Evolutionary conservation across 2,113 vertebrate genomes (phyloP), one percentile per base, ranked within the genome.

Genomic region (Myotis brandtii): DNA sequence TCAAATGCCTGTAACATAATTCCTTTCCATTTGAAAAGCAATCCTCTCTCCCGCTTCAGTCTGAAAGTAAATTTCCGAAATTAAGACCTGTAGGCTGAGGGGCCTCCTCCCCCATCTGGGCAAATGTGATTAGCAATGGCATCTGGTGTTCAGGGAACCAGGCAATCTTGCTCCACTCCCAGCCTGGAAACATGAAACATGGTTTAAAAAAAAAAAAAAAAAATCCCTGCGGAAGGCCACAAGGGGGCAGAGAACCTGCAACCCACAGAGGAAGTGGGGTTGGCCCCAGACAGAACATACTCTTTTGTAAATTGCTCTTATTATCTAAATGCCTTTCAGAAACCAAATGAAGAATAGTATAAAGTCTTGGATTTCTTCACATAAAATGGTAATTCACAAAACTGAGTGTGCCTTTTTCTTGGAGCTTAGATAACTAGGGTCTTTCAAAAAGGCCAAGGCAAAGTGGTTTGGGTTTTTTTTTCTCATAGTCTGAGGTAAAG

Each of bases 171-270:
- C 30, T 48, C 0, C 67, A 93, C 30, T 73, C 81, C 75, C 67
- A 88, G 76, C 77, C 77, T 81, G 72, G 25, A 93, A 91, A 81
- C 27, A 17, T 18, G 48, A 85, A 94, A 80, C 6, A 40, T 21
- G 14, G 59, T 62, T 62, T 52, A 27, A 37, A 46, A 40, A 59
- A 40, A 11, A 50, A 5, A 77, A 59, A 23, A 56, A 80, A 43
- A 37, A 73, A 52, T 52, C 16, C 52, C 75, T 17, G 4, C 3
- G 6, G 30, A 72, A 96, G 91, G 89, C 97, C 97, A 97, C 97
- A 88, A 97, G 97, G 95, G 97, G 97, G 97, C 97, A 97, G 97
- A 97, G 80, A 91, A 43, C 86, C 86, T 67, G 59, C 89, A 96
- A 95, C 27, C 46, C 66, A n/a, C 25, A 86, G 93, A 70, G 86